These are phyloP conservation scores for Lutjanus argentimaculatus DNA, from an alignment of 2,797 vertebrate genomes.

Conservation along the genomic window DNA sequence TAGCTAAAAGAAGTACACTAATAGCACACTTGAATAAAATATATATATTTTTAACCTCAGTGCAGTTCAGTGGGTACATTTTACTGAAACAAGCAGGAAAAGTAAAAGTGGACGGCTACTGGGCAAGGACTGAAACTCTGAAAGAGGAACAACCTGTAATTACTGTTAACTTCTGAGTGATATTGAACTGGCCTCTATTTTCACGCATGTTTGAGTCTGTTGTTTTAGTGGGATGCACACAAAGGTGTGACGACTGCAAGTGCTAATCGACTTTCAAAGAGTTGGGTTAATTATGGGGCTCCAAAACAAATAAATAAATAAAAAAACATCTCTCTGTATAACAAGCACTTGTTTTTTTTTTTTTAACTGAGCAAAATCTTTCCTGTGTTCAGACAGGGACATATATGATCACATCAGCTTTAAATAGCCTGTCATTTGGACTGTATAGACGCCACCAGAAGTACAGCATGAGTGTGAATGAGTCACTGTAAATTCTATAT, in stretches of 20 bases:
- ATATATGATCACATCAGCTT: too few species aligned
- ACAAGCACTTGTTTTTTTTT: neutral
- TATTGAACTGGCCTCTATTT: conserved; percentile 16
- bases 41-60: too few species aligned
- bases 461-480: neutral
- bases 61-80: too few species aligned
- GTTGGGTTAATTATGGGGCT: neutral
- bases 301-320: neutral
- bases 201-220: conserved; percentile 2
- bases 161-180: neutral
- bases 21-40: too few species aligned
- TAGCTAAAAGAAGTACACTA: too few species aligned
- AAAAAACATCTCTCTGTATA: neutral
- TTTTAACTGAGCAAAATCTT: neutral
- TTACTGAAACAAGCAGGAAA: too few species aligned
- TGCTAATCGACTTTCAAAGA: neutral
- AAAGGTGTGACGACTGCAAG: conserved; percentile 2
- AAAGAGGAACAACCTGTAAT: conserved; percentile 15
- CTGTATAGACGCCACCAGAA: neutral
- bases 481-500: conserved; percentile 13
- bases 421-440: neutral
- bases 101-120: neutral
- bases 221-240: conserved; percentile 9
- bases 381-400: too few species aligned
- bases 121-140: conserved; percentile 2